Evolutionary conservation across 2,888 invertebrate species (phyloP).

Genomic region (Euphydryas editha): DNA sequence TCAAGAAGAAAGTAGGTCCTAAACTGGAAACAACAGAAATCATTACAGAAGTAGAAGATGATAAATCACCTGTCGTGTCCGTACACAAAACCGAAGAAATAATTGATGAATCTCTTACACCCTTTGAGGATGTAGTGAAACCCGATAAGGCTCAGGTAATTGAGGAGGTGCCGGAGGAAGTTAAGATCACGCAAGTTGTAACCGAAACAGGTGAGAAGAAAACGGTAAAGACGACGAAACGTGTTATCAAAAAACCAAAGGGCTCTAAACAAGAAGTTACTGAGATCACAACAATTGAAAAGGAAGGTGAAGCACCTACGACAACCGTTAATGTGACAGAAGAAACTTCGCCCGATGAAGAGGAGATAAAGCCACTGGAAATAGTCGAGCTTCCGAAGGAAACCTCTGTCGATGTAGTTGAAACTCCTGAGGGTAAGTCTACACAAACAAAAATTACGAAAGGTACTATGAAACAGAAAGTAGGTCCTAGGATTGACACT

Average conservation of each 20-base stretch:
- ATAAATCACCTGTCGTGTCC: slow-evolving; percentile 35
- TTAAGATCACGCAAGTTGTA: not conserved
- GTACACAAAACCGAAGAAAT: slow-evolving; percentile 34
- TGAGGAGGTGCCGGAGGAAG: not conserved
- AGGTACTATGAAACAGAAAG: slow-evolving; percentile 39
- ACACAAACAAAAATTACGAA: slow-evolving; percentile 53
- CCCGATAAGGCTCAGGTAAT: not conserved
- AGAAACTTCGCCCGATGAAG: not conserved
- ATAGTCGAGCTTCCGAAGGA: slow-evolving; percentile 46
- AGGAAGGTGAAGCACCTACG: not conserved
- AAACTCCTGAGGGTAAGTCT: slow-evolving; percentile 52
- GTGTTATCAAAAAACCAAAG: not conserved
- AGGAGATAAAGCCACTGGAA: slow-evolving; percentile 13
- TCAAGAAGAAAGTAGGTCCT: not conserved
- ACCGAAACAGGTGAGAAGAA: not conserved
- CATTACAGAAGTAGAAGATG: not conserved
- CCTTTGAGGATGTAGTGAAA: not conserved
- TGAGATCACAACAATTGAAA: not conserved
- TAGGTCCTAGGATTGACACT: slow-evolving; percentile 21
- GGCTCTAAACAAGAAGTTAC: not conserved
- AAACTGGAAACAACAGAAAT: not conserved
- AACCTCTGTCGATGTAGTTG: slow-evolving; percentile 40
- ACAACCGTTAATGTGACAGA: not conserved
- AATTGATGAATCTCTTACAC: slow-evolving; percentile 27
- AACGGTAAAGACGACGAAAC: not conserved